Percentiles rank a stretch among this genome's conserved stretches.
phyloP scores from a whole-genome alignment of 2,888 invertebrate species.

The Marasmarcha lunaedactyla region DNA sequence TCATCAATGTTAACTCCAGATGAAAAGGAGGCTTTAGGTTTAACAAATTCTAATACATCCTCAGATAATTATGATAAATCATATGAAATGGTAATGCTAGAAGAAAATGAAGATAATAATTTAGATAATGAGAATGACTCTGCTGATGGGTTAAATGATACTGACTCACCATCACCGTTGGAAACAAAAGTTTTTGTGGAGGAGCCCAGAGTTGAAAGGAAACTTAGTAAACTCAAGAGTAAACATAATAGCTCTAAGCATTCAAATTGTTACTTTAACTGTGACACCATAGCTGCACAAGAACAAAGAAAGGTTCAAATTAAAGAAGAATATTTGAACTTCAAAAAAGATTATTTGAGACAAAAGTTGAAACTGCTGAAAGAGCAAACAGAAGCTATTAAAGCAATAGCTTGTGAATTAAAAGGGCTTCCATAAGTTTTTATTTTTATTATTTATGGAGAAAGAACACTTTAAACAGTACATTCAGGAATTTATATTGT shows the following conservation, averaged over 20 bases:
- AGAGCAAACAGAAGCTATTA: slow-evolving; percentile 55
- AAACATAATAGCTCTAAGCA: slow-evolving; percentile 13
- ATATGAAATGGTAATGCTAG: slow-evolving; percentile 34
- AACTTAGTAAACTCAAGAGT: background rate
- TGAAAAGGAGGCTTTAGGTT: slow-evolving; percentile 40
- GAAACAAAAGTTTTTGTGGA: slow-evolving; percentile 37
- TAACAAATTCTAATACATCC: slow-evolving; percentile 28
- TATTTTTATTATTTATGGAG: too few species aligned
- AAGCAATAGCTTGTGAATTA: slow-evolving; percentile 46
- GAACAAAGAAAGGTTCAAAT: slow-evolving; percentile 46
- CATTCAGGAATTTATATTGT: too few species aligned
- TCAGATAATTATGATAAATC: slow-evolving; percentile 28
- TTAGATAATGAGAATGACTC: slow-evolving; percentile 28
- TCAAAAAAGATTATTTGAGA: slow-evolving; percentile 52
- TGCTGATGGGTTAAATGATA: slow-evolving; percentile 31
- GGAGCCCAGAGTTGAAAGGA: slow-evolving; percentile 14
- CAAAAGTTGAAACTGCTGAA: slow-evolving; percentile 47
- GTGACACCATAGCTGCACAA: slow-evolving; percentile 40
- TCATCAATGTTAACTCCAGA: slow-evolving; percentile 29
- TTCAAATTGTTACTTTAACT: slow-evolving; percentile 37
- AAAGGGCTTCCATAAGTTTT: too few species aligned
- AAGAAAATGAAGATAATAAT: slow-evolving; percentile 25
- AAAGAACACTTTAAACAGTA: too few species aligned
- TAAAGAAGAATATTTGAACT: slow-evolving; percentile 52
- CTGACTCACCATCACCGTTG: slow-evolving; percentile 25